phyloP scores from a whole-genome alignment of 2,113 vertebrate genomes.

The Colaptes auratus region DNA sequence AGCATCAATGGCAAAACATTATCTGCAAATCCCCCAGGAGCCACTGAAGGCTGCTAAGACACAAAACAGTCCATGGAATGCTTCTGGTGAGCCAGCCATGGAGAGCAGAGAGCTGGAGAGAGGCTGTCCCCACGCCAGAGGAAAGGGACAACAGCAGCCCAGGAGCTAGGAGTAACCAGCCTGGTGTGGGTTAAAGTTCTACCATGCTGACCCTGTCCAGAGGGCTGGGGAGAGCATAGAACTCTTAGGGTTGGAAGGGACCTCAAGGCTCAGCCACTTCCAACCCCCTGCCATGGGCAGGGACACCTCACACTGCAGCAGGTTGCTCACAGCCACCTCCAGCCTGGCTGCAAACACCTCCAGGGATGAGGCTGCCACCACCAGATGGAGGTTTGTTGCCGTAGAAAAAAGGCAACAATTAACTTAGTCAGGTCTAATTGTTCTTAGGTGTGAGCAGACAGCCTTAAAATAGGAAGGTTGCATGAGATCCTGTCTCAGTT shows the following conservation, averaged over 20 bases:
- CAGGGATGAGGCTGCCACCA: no score
- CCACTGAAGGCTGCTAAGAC: neutral
- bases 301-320: no score
- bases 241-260: no score
- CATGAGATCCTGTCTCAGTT: neutral
- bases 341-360: no score
- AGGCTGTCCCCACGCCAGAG: neutral
- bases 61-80: slow-evolving; percentile 11
- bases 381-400: neutral
- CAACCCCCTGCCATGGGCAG: no score
- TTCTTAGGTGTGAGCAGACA: neutral
- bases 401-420: neutral
- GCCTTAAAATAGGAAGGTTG: neutral
- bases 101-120: neutral
- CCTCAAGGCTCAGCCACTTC: no score
- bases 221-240: neutral
- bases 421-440: neutral
- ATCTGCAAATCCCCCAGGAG: slow-evolving; percentile 36
- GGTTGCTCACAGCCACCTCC: no score
- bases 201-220: neutral
- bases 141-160: neutral
- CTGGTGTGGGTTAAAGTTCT: neutral
- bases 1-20: slow-evolving; percentile 39
- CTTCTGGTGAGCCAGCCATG: neutral
- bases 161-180: neutral